These are phyloP conservation scores for Latrodectus elegans DNA, from an alignment of 2,888 invertebrate genomes.

Conservation along the genomic window DNA sequence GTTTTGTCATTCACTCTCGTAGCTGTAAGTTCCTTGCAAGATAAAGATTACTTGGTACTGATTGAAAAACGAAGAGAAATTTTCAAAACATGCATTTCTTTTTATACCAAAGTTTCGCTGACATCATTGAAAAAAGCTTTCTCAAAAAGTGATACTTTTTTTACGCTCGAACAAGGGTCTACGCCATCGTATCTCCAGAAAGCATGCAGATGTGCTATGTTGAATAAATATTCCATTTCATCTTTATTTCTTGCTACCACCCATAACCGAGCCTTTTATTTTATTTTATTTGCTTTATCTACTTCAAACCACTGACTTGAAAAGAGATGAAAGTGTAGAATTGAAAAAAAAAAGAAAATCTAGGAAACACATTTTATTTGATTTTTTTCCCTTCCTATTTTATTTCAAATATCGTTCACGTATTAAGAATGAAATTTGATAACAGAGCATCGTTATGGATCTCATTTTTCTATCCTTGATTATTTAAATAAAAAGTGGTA, in stretches of 20 bases:
- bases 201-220: conserved; percentile 41
- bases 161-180: conserved; percentile 30
- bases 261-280: conserved; percentile 39
- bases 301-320: conserved; percentile 25
- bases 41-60: not conserved
- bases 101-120: conserved; percentile 46
- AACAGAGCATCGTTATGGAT: conserved; percentile 37
- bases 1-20: not conserved
- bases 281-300: conserved; percentile 58
- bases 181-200: conserved; percentile 51
- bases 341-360: conserved; percentile 4
- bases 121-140: conserved; percentile 55
- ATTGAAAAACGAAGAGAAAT: conserved; percentile 13
- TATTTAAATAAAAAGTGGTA: conserved; percentile 1
- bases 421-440: conserved; percentile 1
- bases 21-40: not conserved
- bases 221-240: conserved; percentile 56
- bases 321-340: conserved; percentile 22
- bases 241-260: conserved; percentile 20
- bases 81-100: conserved; percentile 52
- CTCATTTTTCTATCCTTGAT: conserved; percentile 1
- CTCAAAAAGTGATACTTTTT: conserved; percentile 51
- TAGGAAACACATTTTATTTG: not conserved
- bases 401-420: not conserved
- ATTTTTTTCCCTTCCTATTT: conserved; percentile 7